These are phyloP conservation scores for Lethenteron camtschaticum DNA, from an alignment of 2,113 vertebrate species.

Conservation along the genomic window DNA sequence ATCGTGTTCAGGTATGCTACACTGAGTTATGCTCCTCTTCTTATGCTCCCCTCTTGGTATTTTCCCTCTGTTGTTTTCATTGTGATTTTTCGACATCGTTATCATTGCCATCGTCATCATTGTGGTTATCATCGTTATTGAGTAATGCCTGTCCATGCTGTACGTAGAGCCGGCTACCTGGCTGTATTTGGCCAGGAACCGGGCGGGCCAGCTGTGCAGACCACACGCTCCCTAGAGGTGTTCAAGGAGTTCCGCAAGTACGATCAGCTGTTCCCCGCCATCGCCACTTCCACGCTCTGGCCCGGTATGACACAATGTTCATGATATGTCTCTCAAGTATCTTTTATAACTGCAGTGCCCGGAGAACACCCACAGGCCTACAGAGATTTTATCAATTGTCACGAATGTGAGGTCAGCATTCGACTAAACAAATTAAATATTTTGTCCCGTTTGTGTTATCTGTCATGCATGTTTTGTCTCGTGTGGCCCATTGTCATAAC, in stretches of 20 bases:
- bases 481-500: too few species aligned
- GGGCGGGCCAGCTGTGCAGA: slow-evolving; percentile 13
- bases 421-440: too few species aligned
- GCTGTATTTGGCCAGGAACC: slow-evolving; percentile 31
- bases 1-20: slow-evolving; percentile 34
- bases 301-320: slow-evolving; percentile 18
- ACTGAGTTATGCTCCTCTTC: too few species aligned
- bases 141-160: slow-evolving; percentile 4
- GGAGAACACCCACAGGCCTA: too few species aligned
- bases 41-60: too few species aligned
- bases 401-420: too few species aligned
- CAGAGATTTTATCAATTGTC: neutral
- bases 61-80: too few species aligned
- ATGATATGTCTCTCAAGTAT: neutral
- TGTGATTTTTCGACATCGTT: too few species aligned
- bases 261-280: slow-evolving; percentile 32
- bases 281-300: slow-evolving; percentile 30
- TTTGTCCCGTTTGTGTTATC: too few species aligned
- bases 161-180: slow-evolving; percentile 38
- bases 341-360: neutral
- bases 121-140: too few species aligned
- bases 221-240: slow-evolving; percentile 19
- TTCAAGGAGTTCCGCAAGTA: slow-evolving; percentile 32
- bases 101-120: too few species aligned
- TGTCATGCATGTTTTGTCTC: too few species aligned